Conservation (phyloP, 2,797 vertebrate genomes). For the Sorex maritimensis region DNA sequence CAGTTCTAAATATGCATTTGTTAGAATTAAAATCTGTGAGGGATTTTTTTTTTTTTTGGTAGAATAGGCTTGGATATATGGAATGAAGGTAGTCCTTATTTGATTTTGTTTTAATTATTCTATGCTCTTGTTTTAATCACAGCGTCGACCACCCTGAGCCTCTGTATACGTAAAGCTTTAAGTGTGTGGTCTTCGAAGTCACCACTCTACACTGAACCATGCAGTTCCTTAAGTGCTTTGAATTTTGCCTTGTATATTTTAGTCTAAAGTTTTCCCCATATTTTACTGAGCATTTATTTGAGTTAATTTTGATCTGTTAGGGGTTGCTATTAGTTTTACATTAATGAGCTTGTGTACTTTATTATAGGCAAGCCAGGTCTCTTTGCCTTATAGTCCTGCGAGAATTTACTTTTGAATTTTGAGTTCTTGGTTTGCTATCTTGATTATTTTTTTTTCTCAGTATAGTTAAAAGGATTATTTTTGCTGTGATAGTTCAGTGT, state of each 20-base stretch:
- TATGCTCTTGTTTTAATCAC: not conserved
- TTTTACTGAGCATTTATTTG: not conserved
- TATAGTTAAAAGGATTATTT: slow-evolving; percentile 20
- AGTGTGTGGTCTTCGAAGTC: not conserved
- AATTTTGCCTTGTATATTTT: slow-evolving; percentile 1
- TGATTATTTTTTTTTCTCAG: slow-evolving; percentile 22
- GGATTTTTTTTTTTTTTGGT: not conserved
- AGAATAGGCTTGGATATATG: slow-evolving; percentile 13
- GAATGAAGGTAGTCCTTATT: slow-evolving; percentile 40
- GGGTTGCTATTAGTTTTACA: slow-evolving; percentile 25
- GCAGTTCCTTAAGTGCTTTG: slow-evolving; percentile 11
- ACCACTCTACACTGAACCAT: not conserved
- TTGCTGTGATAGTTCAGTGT: slow-evolving; percentile 47
- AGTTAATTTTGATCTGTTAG: not conserved
- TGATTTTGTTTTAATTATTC: slow-evolving; percentile 28
- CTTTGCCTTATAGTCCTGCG: not conserved
- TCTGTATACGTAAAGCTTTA: not conserved
- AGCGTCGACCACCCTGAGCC: not conserved
- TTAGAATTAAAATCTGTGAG: slow-evolving; percentile 48
- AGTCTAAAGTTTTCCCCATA: not conserved
- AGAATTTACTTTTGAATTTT: slow-evolving; percentile 47
- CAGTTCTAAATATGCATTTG: not conserved
- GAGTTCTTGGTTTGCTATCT: slow-evolving; percentile 6
- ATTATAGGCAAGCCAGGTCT: too few relatives aligned
- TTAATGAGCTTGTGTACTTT: not conserved